These are phyloP conservation scores for Tachystola acroxantha DNA, from an alignment of 2,888 invertebrate species.

Conservation along the genomic window DNA sequence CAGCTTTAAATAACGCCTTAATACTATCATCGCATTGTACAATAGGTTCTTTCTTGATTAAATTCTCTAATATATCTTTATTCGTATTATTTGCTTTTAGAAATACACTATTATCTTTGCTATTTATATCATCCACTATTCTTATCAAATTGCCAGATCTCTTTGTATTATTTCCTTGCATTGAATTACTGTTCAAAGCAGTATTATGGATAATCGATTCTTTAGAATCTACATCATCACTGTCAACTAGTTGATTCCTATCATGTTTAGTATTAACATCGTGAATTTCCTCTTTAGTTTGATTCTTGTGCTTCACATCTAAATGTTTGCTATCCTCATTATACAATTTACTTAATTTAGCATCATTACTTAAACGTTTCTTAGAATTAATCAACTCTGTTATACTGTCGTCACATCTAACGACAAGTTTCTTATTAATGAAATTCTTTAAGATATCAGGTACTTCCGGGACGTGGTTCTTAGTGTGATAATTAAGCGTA, in stretches of 20 bases:
- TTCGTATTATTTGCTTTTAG: not conserved
- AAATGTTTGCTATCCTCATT: no score
- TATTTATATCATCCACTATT: no score
- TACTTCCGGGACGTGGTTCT: not conserved
- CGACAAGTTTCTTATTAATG: not conserved
- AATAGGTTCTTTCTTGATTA: slow-evolving; percentile 9
- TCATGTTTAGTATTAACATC: not conserved
- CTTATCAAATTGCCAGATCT: no score
- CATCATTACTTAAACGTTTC: no score
- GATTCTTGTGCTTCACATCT: no score
- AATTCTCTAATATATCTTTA: slow-evolving; percentile 1
- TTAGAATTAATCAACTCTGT: no score
- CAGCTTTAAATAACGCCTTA: not conserved
- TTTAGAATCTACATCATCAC: not conserved
- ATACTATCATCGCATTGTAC: not conserved
- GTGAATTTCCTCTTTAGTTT: no score
- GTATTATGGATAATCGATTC: no score
- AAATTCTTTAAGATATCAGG: not conserved
- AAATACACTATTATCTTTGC: not conserved
- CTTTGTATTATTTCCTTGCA: no score
- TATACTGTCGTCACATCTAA: not conserved
- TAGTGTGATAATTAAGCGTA: not conserved
- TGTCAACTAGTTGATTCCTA: not conserved
- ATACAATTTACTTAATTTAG: no score
- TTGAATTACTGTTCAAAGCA: no score